Percentiles rank a stretch among this genome's conserved stretches.
phyloP scores from a whole-genome alignment of 2,113 vertebrate species.

The Scalopus aquaticus region DNA sequence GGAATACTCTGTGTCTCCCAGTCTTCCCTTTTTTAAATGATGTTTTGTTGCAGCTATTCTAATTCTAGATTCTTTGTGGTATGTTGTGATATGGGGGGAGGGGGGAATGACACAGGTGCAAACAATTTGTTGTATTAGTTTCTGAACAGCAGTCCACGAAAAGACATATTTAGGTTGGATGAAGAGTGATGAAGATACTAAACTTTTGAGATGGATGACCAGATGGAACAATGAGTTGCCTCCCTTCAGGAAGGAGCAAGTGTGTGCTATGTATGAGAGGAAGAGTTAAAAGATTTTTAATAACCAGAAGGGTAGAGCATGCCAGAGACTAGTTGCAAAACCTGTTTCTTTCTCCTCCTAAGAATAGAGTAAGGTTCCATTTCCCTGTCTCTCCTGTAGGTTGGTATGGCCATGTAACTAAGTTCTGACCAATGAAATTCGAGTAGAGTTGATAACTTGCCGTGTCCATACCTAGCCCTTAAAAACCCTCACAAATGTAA shows the following conservation, averaged over 20 bases:
- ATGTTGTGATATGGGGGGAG: not conserved
- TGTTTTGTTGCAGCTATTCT: conserved; percentile 2
- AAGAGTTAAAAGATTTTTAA: not conserved
- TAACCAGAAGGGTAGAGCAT: not conserved
- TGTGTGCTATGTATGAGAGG: not conserved
- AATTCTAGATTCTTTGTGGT: not conserved
- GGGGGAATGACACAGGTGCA: not conserved
- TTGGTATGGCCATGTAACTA: not conserved
- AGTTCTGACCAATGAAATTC: not conserved
- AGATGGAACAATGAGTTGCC: not conserved
- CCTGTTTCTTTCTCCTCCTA: not conserved
- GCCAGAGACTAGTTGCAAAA: conserved; percentile 11
- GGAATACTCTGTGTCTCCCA: not conserved
- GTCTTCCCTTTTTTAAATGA: not conserved
- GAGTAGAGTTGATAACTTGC: not conserved
- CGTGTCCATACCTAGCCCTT: not conserved
- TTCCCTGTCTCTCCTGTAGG: not conserved
- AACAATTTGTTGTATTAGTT: not conserved
- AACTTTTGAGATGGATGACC: not conserved
- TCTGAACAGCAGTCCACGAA: not conserved
- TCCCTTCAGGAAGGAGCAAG: not conserved
- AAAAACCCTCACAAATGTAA: not conserved
- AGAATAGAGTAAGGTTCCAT: not conserved
- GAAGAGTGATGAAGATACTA: not conserved
- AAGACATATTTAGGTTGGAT: not conserved